A percentile compares a stretch with the other conserved stretches of the same genome.
These are phyloP conservation scores for Campoletis raptor DNA, from an alignment of 2,888 invertebrate genomes.

Conservation along the genomic window DNA sequence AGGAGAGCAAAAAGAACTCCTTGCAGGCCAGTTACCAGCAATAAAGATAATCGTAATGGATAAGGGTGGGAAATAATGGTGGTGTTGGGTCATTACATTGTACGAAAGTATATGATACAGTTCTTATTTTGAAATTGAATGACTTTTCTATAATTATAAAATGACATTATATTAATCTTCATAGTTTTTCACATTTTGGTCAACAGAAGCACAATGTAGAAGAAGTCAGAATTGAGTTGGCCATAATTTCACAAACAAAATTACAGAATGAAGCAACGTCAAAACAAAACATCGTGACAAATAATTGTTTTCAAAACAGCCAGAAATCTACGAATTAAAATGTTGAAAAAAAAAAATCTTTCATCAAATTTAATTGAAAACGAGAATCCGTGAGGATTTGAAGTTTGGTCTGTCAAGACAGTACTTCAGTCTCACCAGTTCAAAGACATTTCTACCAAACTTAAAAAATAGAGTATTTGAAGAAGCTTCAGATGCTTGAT, in stretches of 20 bases:
- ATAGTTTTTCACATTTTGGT: too few relatives aligned
- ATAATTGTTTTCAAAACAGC: too few relatives aligned
- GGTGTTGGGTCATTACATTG: constrained; percentile 79
- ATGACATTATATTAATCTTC: constrained; percentile 1
- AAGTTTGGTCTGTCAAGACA: background rate
- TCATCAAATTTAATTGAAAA: background rate
- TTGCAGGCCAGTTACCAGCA: constrained; percentile 42
- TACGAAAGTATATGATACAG: background rate
- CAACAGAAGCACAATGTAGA: too few relatives aligned
- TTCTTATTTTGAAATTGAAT: constrained; percentile 9
- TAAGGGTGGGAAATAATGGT: constrained; percentile 76
- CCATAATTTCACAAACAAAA: too few relatives aligned
- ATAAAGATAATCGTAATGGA: constrained; percentile 78
- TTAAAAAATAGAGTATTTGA: background rate
- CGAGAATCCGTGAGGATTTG: background rate
- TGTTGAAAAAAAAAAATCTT: background rate
- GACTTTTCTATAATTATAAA: constrained; percentile 26
- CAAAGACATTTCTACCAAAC: background rate
- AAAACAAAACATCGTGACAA: too few relatives aligned
- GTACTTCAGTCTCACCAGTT: background rate
- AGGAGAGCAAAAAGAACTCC: constrained; percentile 30
- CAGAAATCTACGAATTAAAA: too few relatives aligned
- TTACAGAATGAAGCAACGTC: too few relatives aligned
- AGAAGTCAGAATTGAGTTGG: too few relatives aligned
- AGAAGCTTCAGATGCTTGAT: background rate